phyloP scores from a whole-genome alignment of 2,797 vertebrate species.

The Muscicapa striata region DNA sequence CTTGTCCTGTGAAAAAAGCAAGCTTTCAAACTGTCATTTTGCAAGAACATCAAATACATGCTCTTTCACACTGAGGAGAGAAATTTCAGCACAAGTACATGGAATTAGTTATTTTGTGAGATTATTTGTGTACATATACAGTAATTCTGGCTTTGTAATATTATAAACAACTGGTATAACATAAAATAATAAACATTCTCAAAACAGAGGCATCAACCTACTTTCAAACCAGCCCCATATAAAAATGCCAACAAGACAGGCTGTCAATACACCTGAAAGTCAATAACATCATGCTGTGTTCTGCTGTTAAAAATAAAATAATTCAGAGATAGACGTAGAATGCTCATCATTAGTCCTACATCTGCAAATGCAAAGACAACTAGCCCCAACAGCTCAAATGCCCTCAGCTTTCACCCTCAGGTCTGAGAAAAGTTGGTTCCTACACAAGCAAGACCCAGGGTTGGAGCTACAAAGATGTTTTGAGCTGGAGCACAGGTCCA shows the following conservation, averaged over 20 bases:
- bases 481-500: constrained; percentile 14
- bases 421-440: neutral
- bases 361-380: neutral
- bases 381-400: neutral
- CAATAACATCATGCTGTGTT: neutral
- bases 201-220: neutral
- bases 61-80: constrained; percentile 13
- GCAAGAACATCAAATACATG: neutral
- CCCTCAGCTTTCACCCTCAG: neutral
- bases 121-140: neutral
- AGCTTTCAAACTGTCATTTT: constrained; percentile 49
- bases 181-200: neutral
- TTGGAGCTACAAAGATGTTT: neutral
- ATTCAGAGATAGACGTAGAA: neutral
- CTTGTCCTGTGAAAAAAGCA: constrained; percentile 49
- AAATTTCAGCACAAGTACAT: constrained; percentile 21
- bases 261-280: neutral
- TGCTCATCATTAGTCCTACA: neutral
- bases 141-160: neutral
- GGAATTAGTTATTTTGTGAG: constrained; percentile 6
- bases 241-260: neutral
- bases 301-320: neutral
- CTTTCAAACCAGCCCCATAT: neutral
- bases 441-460: neutral
- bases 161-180: neutral